A percentile compares a stretch with the other conserved stretches of the same genome.
phyloP scores from a whole-genome alignment of 2,797 vertebrate species.

The Poeciliopsis gracilis region DNA sequence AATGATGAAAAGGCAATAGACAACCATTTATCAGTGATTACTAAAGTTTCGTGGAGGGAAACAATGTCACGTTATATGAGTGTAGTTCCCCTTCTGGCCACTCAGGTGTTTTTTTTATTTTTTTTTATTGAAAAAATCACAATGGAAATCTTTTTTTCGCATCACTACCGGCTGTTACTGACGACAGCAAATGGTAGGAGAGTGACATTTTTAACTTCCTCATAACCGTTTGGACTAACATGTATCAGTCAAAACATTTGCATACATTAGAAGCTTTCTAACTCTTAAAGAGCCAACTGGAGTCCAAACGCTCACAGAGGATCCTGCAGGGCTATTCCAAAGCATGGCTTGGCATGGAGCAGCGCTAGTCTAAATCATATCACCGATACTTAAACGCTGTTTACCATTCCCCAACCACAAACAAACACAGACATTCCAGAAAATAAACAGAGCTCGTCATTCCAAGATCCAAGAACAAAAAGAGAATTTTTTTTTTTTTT shows the following conservation, averaged over 20 bases:
- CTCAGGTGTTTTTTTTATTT: neutral
- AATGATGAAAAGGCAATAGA: neutral
- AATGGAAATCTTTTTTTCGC: too few relatives aligned
- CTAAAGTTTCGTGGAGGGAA: neutral
- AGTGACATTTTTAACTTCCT: too few relatives aligned
- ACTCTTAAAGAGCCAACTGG: neutral
- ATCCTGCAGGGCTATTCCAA: neutral
- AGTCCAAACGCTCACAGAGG: neutral
- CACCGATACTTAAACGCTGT: conserved; percentile 54
- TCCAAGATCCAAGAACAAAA: conserved; percentile 32
- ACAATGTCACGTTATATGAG: neutral
- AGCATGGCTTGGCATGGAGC: conserved; percentile 15
- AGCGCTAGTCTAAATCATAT: conserved; percentile 42
- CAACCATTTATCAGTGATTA: neutral
- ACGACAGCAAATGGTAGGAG: too few relatives aligned
- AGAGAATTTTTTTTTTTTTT: neutral
- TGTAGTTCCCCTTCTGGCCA: neutral
- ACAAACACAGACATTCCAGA: conserved; percentile 67
- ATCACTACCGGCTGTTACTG: too few relatives aligned
- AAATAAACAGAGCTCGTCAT: conserved; percentile 70
- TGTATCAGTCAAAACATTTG: neutral
- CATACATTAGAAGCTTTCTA: neutral
- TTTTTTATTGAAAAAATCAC: too few relatives aligned
- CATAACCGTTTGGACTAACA: neutral
- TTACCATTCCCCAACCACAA: conserved; percentile 56